Base-by-base conservation (phyloP, 2,888 invertebrate genomes). In the Ormyrus labotus region DNA sequence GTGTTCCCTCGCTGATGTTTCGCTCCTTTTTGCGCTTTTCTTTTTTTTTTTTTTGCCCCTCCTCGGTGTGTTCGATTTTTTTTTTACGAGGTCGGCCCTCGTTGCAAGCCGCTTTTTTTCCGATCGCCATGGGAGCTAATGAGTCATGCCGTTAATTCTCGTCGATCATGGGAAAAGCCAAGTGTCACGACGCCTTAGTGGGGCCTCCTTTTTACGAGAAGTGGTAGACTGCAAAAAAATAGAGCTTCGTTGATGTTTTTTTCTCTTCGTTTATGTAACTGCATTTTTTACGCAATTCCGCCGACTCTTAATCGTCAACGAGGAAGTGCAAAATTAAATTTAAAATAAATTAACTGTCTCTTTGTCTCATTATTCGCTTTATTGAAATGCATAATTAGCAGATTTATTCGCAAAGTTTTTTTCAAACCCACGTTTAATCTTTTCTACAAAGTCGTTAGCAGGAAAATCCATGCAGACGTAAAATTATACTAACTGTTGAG, bases 211-310 rank as follows among this genome's bases (percentile, higher is more conserved):
- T 34, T 19, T 11, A 34, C 34, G 50, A 61, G 9, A 69, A 76
- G 48, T 76, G 69, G 58, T 69, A 76, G 45, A 76, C 76, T 76
- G 55, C 9, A 76, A 69, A 10, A 48, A 10, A 58, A 48, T 34
- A 34, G 34, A 34, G 34, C 34, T 34, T 34, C 34, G 34, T 34
- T 34, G 0, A 34, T 34, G 4, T 4, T 34, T 34, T 34, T 34
- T 34, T 34, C 34, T 3, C 34, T 34, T 34, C 4, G 2, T 34
- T 34, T 34, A 34, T 34, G 4, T 34, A 34, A 34, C 34, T 34
- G 0, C 0, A 34, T 34, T 34, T 34, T 34, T 34, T 34, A 34
- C 34, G 34, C 4, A 34, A 34, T 34, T 34, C 34, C 4, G 34
- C 3, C 34, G 34, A 4, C 3, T 34, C 34, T 34, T 34, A 34